Evolutionary conservation across 2,113 vertebrate species (phyloP).

Genomic region (Varanus salvator): DNA sequence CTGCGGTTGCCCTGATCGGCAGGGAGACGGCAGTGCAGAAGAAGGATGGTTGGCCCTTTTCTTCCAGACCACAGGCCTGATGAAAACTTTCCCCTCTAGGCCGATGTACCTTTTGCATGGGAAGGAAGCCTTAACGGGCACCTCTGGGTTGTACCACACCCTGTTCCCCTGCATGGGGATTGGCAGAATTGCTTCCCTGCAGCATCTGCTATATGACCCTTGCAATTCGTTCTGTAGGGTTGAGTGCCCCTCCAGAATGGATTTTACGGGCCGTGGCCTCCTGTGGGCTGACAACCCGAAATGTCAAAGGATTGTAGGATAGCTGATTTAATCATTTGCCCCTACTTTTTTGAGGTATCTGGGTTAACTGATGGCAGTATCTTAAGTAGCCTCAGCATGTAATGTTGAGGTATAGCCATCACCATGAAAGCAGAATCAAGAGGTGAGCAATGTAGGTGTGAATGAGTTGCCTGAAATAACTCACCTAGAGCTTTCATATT

Average conservation of each 20-base stretch:
- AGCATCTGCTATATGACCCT: too few species aligned
- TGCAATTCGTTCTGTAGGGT: too few species aligned
- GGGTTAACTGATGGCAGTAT: neutral
- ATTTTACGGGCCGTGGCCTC: neutral
- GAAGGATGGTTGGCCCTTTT: neutral
- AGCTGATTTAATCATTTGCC: neutral
- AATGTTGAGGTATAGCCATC: neutral
- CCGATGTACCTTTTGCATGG: too few species aligned
- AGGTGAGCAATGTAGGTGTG: neutral
- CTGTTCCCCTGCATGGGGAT: too few species aligned
- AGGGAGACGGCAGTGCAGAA: neutral
- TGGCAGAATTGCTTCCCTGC: neutral
- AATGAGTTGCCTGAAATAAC: constrained; percentile 36
- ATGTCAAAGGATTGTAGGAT: neutral
- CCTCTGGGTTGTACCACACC: too few species aligned
- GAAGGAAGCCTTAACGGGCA: neutral
- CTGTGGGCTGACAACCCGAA: neutral
- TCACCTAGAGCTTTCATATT: neutral
- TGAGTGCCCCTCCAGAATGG: too few species aligned
- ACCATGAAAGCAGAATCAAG: neutral
- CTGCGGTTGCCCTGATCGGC: neutral
- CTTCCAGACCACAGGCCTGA: neutral
- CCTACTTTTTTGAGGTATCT: neutral
- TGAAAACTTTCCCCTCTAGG: neutral
- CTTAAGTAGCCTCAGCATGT: neutral